Evolutionary conservation across 2,113 vertebrate genomes (phyloP).

Genomic region (Ammodytes dubius): DNA sequence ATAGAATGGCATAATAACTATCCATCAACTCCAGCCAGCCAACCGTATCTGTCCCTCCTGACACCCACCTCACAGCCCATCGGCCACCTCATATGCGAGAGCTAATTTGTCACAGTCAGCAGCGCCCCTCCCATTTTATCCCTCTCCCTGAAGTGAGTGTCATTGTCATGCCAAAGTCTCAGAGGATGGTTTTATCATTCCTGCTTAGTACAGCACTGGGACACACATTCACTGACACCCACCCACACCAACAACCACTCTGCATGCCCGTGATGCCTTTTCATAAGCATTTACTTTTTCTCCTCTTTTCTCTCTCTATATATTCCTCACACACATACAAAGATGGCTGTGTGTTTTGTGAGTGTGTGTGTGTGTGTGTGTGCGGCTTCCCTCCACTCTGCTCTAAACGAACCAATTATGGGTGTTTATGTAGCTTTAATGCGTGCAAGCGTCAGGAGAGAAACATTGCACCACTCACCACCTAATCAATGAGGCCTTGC

Average conservation of each 20-base stretch:
- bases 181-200: slow-evolving; percentile 77
- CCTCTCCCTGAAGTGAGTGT: slow-evolving; percentile 69
- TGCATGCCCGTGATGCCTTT: slow-evolving; percentile 39
- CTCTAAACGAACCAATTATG: slow-evolving; percentile 83
- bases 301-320: slow-evolving; percentile 37
- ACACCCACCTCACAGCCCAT: slow-evolving; percentile 62
- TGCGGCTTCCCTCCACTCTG: slow-evolving; percentile 57
- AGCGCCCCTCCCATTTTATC: slow-evolving; percentile 67
- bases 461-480: slow-evolving; percentile 80
- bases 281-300: slow-evolving; percentile 65
- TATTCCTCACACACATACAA: slow-evolving; percentile 46
- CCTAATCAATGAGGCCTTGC: slow-evolving; percentile 84
- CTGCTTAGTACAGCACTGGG: slow-evolving; percentile 72
- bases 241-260: slow-evolving; percentile 49
- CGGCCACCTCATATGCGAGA: slow-evolving; percentile 50
- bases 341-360: neutral
- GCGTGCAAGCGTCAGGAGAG: slow-evolving; percentile 78
- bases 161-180: slow-evolving; percentile 72
- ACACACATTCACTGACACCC: slow-evolving; percentile 24
- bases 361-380: slow-evolving; percentile 22
- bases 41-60: slow-evolving; percentile 68
- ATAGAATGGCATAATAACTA: slow-evolving; percentile 78
- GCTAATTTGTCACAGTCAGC: slow-evolving; percentile 81
- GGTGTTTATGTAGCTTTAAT: slow-evolving; percentile 85
- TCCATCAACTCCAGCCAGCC: slow-evolving; percentile 72